Conservation (phyloP, 2,113 vertebrate species). For the Buteo buteo region DNA sequence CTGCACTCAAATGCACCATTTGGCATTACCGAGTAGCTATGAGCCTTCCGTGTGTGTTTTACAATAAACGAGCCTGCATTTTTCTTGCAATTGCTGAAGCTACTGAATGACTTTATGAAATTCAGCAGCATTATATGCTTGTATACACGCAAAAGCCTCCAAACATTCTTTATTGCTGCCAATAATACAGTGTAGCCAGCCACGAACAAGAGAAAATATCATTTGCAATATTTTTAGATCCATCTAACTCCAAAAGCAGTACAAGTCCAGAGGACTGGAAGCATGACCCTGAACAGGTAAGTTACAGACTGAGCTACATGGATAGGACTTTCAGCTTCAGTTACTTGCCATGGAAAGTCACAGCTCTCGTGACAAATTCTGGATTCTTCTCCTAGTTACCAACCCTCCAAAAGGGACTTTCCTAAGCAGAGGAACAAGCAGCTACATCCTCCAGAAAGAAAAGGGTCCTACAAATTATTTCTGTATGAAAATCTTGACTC, state of each 20-base stretch:
- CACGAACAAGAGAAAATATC: background rate
- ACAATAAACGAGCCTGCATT: background rate
- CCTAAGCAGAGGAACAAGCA: background rate
- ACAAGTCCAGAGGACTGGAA: background rate
- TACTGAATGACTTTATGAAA: background rate
- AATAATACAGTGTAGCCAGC: fast-evolving
- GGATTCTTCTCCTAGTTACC: background rate
- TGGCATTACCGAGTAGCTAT: background rate
- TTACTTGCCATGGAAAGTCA: background rate
- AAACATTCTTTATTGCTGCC: background rate
- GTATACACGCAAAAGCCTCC: background rate
- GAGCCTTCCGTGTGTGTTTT: background rate
- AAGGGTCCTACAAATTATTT: background rate
- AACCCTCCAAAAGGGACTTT: fast-evolving
- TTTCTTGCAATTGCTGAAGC: background rate
- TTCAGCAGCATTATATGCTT: background rate
- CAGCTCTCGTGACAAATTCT: background rate
- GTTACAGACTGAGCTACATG: fast-evolving
- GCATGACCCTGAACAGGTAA: background rate
- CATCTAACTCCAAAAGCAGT: background rate
- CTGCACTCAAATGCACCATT: background rate
- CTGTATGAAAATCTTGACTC: background rate
- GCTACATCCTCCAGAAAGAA: background rate
- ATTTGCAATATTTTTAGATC: background rate
- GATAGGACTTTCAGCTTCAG: background rate